A percentile compares a stretch with the other conserved stretches of the same genome.
These are phyloP conservation scores for Taenioides sp. DNA, from an alignment of 2,797 vertebrate species.

Conservation along the genomic window DNA sequence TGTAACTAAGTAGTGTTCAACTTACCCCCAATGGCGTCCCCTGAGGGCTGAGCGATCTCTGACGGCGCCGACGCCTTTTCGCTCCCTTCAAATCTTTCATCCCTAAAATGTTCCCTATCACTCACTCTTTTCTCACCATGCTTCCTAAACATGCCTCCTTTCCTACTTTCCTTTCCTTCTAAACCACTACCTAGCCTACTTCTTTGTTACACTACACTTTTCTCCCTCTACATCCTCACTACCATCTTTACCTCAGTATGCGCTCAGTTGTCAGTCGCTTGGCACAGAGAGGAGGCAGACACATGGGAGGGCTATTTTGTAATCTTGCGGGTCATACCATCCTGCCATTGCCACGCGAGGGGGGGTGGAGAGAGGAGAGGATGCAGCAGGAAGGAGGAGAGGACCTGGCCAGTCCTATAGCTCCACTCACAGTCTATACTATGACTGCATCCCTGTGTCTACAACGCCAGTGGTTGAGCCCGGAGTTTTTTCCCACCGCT, in stretches of 20 bases:
- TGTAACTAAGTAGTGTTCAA: conserved; percentile 58
- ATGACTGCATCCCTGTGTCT: conserved; percentile 70
- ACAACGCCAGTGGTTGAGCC: conserved; percentile 71
- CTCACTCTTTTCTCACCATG: conserved; percentile 34
- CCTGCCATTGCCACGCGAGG: conserved; percentile 55
- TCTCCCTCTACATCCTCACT: conserved; percentile 22
- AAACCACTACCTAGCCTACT: conserved; percentile 1
- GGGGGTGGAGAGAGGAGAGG: conserved; percentile 27
- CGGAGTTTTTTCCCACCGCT: conserved; percentile 60
- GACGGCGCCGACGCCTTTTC: conserved; percentile 54
- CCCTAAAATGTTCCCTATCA: conserved; percentile 49
- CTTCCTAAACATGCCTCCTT: conserved; percentile 11
- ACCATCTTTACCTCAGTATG: conserved; percentile 48
- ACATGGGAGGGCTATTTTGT: conserved; percentile 85
- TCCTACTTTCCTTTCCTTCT: not conserved
- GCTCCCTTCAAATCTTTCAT: conserved; percentile 58
- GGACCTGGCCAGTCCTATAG: conserved; percentile 50
- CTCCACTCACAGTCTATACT: conserved; percentile 63
- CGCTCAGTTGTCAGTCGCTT: conserved; percentile 73
- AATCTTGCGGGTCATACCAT: conserved; percentile 83
- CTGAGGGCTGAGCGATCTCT: conserved; percentile 60
- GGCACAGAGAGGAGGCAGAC: conserved; percentile 80
- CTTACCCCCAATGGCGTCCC: conserved; percentile 70
- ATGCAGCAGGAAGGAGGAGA: conserved; percentile 38
- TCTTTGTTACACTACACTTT: conserved; percentile 1